phyloP scores from a whole-genome alignment of 2,797 vertebrate species.

The Microchirus variegatus region DNA sequence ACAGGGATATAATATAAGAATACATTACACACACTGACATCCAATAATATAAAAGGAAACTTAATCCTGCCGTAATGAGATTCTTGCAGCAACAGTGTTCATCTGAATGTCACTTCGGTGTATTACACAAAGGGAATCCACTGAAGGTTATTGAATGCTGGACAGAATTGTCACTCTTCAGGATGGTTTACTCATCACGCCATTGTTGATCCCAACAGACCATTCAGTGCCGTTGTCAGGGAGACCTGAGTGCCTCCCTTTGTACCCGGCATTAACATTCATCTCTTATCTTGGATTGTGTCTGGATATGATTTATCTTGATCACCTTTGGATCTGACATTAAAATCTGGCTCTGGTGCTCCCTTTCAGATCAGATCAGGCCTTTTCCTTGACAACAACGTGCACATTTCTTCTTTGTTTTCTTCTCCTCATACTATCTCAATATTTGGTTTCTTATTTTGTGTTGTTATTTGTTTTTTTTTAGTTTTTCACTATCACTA shows the following conservation, averaged over 20 bases:
- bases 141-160: slow-evolving; percentile 47
- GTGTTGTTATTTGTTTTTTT: no score
- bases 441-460: no score
- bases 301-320: slow-evolving; percentile 47
- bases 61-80: slow-evolving; percentile 58
- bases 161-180: slow-evolving; percentile 30
- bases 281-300: slow-evolving; percentile 46
- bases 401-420: slow-evolving; percentile 11
- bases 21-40: slow-evolving; percentile 7
- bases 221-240: slow-evolving; percentile 50
- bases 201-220: slow-evolving; percentile 46
- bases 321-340: slow-evolving; percentile 62
- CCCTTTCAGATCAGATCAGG: slow-evolving; percentile 30
- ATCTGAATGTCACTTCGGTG: slow-evolving; percentile 49
- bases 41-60: slow-evolving; percentile 35
- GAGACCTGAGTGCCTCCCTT: slow-evolving; percentile 37
- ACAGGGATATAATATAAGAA: slow-evolving; percentile 36
- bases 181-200: slow-evolving; percentile 51
- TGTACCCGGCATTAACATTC: slow-evolving; percentile 33
- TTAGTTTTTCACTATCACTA: neutral
- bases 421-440: neutral
- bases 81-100: slow-evolving; percentile 41
- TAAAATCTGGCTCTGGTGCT: slow-evolving; percentile 39
- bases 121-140: slow-evolving; percentile 31
- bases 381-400: slow-evolving; percentile 22